These are phyloP conservation scores for Blennius ocellaris DNA, from an alignment of 2,113 vertebrate genomes.

Conservation along the genomic window DNA sequence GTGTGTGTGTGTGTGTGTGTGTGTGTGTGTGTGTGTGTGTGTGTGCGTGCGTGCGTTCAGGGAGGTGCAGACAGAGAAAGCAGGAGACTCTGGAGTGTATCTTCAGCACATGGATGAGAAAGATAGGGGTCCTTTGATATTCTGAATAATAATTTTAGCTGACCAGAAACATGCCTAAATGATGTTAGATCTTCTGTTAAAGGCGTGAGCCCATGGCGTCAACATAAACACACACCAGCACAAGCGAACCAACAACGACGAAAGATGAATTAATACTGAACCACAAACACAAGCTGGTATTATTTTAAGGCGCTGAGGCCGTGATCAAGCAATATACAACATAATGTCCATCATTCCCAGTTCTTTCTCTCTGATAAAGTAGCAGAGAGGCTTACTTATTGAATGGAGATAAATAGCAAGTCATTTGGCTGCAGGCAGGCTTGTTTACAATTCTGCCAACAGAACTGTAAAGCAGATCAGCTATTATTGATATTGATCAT, in stretches of 20 bases:
- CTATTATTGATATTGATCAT: conserved; percentile 74
- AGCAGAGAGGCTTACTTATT: conserved; percentile 36
- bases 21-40: conserved; percentile 37
- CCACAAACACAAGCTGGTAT: conserved; percentile 47
- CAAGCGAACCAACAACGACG: conserved; percentile 32
- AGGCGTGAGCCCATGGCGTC: conserved; percentile 13
- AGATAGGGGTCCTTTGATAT: conserved; percentile 53
- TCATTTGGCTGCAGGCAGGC: conserved; percentile 53
- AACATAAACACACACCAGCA: conserved; percentile 46
- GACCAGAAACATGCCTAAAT: conserved; percentile 56
- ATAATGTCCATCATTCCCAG: conserved; percentile 57
- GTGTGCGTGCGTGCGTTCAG: background rate
- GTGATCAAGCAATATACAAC: conserved; percentile 54
- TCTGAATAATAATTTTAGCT: conserved; percentile 55
- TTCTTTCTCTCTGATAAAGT: conserved; percentile 42
- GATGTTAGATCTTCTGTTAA: conserved; percentile 27
- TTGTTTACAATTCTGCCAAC: conserved; percentile 63
- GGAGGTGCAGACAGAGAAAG: conserved; percentile 38
- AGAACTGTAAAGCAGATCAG: conserved; percentile 62
- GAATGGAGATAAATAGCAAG: conserved; percentile 65
- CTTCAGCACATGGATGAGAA: conserved; percentile 48
- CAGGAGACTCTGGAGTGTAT: conserved; percentile 54
- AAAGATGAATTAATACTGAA: conserved; percentile 44
- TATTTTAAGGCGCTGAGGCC: conserved; percentile 51
- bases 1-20: conserved; percentile 37